Base-by-base conservation (phyloP, 2,797 vertebrate species). In the Rhinatrema bivittatum region DNA sequence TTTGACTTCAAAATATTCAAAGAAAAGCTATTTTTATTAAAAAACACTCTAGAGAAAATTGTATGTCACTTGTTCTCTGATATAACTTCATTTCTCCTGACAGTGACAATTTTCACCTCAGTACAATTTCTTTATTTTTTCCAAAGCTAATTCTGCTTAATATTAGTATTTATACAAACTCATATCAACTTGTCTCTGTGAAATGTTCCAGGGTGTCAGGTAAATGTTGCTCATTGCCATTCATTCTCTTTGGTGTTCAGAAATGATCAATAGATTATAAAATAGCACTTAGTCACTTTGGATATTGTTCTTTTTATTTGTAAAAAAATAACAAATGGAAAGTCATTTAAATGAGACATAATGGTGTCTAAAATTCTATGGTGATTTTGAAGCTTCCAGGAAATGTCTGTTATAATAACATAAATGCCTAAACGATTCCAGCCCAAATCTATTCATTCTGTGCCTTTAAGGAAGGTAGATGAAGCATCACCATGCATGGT, bases 1-100 rank as follows among this genome's bases (percentile, higher is more conserved):
- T 88, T 79, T 85, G 80, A 84, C 76, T 81, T 86, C 84, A 86
- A 90, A 91, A 90, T 88, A 89, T 88, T 87, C 85, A 87, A 87
- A 90, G 87, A 85, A 84, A 88, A 89, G 86, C 88, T 89, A 92
- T 85, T 91, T 92, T 86, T 86, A 87, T 87, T 87, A 87, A 86
- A n/a, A 81, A 76, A 87, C 82, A 87, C 79, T 83, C 81, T 81
- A 86, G 82, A 85, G 85, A 87, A 87, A 86, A 87, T 85, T 87
- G 82, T 85, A 79, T 86, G 84, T 84, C 85, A 87, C 83, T 87
- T 82, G 80, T 83, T 82, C 83, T 86, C 77, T 87, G 84, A 86
- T 87, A 85, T 82, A 87, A 87, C 83, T 86, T 87, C 81, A 86
- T 87, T 87, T 87, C 79, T 84, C 80, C 80, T 86, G 80, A 85